A percentile compares a stretch with the other conserved stretches of the same genome.
These are phyloP conservation scores for Mormyrus proboscirostris DNA, from an alignment of 2,797 vertebrate species.

Conservation along the genomic window DNA sequence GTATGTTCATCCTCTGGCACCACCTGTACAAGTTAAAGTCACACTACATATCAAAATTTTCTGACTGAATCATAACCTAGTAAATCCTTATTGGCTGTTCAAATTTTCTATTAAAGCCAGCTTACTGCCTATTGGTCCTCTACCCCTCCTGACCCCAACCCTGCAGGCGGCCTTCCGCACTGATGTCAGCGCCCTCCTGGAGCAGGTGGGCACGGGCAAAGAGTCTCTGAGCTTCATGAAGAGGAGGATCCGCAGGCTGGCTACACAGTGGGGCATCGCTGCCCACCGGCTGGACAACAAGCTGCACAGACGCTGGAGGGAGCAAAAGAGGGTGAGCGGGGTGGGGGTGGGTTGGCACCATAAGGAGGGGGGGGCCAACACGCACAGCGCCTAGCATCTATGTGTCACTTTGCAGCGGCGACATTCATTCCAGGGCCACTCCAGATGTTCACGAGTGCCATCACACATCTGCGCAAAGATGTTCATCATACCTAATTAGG, in stretches of 20 bases:
- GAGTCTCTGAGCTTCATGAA: slow-evolving; percentile 95
- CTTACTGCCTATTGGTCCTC: not conserved
- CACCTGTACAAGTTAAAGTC: not conserved
- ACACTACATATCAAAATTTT: not conserved
- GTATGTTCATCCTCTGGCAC: not conserved
- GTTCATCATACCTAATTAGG: slow-evolving; percentile 45
- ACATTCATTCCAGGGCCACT: slow-evolving; percentile 11
- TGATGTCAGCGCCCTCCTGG: slow-evolving; percentile 77
- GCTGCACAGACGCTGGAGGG: slow-evolving; percentile 61
- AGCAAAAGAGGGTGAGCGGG: slow-evolving; percentile 75
- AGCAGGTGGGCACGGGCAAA: slow-evolving; percentile 83
- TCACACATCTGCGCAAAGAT: slow-evolving; percentile 40
- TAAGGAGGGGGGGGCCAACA: not conserved
- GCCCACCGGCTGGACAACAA: slow-evolving; percentile 69
- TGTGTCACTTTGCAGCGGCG: not conserved
- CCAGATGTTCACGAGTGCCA: slow-evolving; percentile 43
- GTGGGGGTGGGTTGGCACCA: not conserved
- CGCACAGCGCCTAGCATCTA: not conserved
- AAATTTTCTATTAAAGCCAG: not conserved
- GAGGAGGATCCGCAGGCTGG: slow-evolving; percentile 74
- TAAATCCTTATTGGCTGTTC: not conserved
- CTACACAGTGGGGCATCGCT: slow-evolving; percentile 73
- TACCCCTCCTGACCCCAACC: not conserved
- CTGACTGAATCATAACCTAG: not conserved
- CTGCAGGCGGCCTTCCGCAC: slow-evolving; percentile 75